Evolutionary conservation across 2,797 vertebrate genomes (phyloP), one percentile per base, ranked within the genome.

Genomic region (Sebastes taczanowskii): DNA sequence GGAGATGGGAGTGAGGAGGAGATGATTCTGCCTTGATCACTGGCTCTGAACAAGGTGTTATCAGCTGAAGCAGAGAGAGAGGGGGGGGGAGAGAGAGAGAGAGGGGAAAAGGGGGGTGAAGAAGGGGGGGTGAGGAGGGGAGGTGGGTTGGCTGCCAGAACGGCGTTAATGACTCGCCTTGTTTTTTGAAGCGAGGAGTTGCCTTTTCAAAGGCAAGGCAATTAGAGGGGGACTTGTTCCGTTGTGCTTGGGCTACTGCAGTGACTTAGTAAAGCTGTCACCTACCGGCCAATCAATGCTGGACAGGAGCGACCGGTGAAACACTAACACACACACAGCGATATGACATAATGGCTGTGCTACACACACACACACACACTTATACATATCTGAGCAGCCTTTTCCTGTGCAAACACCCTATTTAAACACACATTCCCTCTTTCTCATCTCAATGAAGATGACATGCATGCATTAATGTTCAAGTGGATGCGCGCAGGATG

Each of bases 21-120:
- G 92, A 92, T 93, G 93, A 91, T 93, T 92, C 86, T 78, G 86
- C 90, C 91, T 93, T 94, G 94, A 93, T 94, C 92, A 91, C 89
- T 78, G 81, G 58, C 83, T 91, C 83, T 85, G 89, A 94, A 93
- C 89, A 91, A 93, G 89, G 90, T 94, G 92, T 93, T 90, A 90
- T 88, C 88, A 86, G 90, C 92, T 89, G 91, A 85, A 65, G 86
- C 74, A 70, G 56, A 59, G 42, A 46, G 81, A 72, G 70, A 27
- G 81, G 5, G 55, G 4, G 4, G 73, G 20, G 13, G 61, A 16
- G 70, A 18, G 82, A 23, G 52, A 4, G 58, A 69, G 73, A 7
- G 25, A 11, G 67, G 58, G 11, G 11, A 13, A 64, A 38, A 14
- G 75, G 68, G 72, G 74, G 49, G 35, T 53, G 60, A 14, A 5